Evolutionary conservation across 2,888 invertebrate genomes (phyloP).

Genomic region (Agrotis ipsilon): DNA sequence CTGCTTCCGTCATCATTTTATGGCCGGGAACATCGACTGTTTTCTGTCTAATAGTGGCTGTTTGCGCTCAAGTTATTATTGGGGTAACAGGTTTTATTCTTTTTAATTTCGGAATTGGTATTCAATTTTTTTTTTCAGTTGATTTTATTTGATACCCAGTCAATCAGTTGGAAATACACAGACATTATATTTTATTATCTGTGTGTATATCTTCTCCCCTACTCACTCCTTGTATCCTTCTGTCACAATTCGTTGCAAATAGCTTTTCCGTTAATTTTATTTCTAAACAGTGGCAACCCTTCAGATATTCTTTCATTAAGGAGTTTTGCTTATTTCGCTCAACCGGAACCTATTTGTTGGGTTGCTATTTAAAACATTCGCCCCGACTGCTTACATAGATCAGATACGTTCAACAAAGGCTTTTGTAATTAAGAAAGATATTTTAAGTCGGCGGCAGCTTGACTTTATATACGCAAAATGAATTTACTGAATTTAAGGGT

Average conservation of each 20-base stretch:
- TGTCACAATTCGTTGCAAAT: slow-evolving; percentile 9
- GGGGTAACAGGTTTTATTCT: slow-evolving; percentile 11
- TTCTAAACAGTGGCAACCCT: slow-evolving; percentile 71
- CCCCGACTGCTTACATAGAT: slow-evolving; percentile 91
- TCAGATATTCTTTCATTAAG: slow-evolving; percentile 85
- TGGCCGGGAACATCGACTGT: slow-evolving; percentile 68
- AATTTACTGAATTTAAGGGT: slow-evolving; percentile 88
- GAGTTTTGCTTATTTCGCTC: slow-evolving; percentile 86
- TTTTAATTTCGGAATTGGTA: background rate
- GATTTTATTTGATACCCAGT: background rate
- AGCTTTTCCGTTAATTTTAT: slow-evolving; percentile 13
- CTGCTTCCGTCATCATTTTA: slow-evolving; percentile 80
- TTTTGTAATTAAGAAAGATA: slow-evolving; percentile 91
- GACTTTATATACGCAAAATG: slow-evolving; percentile 89
- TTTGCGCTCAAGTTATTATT: slow-evolving; percentile 35
- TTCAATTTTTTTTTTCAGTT: background rate
- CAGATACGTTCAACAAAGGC: slow-evolving; percentile 91
- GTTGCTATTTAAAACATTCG: slow-evolving; percentile 90
- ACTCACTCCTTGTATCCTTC: background rate
- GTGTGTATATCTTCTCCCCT: background rate
- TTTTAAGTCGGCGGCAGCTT: slow-evolving; percentile 90
- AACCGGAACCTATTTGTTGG: slow-evolving; percentile 89
- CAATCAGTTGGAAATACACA: no score
- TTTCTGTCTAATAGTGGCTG: slow-evolving; percentile 54
- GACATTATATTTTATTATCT: no score